Conservation (phyloP, 2,888 invertebrate species). For the Gibbula magus region DNA sequence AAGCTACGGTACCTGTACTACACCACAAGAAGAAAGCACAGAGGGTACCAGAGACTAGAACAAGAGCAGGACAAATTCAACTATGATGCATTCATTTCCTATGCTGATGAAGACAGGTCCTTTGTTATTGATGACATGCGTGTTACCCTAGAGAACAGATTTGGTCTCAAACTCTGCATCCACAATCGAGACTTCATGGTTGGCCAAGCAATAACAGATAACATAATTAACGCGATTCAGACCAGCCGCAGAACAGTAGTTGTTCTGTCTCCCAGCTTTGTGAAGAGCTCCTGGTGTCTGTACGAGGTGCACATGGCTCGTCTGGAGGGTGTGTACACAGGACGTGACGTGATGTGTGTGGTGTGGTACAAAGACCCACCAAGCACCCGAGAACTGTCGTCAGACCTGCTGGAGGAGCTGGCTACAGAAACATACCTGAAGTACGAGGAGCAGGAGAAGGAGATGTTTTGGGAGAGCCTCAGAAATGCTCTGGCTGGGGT, state of each 20-base stretch:
- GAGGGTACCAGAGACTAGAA: background rate
- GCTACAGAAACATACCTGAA: background rate
- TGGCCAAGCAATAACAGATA: slow-evolving; percentile 36
- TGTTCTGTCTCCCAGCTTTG: slow-evolving; percentile 33
- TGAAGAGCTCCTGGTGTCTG: slow-evolving; percentile 41
- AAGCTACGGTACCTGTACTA: slow-evolving; percentile 21
- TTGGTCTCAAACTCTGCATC: slow-evolving; percentile 31
- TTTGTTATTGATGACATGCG: slow-evolving; percentile 24
- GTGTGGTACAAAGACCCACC: slow-evolving; percentile 10
- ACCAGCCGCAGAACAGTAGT: slow-evolving; percentile 36
- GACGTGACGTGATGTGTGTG: slow-evolving; percentile 38
- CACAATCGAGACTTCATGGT: slow-evolving; percentile 39
- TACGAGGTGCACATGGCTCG: slow-evolving; percentile 45
- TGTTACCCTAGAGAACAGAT: slow-evolving; percentile 30
- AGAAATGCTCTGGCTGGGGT: no score
- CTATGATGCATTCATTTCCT: slow-evolving; percentile 39
- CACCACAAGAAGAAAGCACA: background rate
- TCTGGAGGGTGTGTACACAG: slow-evolving; percentile 43
- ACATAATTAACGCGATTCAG: slow-evolving; percentile 39
- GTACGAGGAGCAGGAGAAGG: background rate
- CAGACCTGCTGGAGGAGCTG: background rate
- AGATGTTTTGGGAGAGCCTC: no score
- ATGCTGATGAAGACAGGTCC: slow-evolving; percentile 34
- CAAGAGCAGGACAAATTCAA: slow-evolving; percentile 17
- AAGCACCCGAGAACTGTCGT: background rate